Base-by-base conservation (phyloP, 1,140 invertebrate species). In the Cyphomyrmex costatus region DNA sequence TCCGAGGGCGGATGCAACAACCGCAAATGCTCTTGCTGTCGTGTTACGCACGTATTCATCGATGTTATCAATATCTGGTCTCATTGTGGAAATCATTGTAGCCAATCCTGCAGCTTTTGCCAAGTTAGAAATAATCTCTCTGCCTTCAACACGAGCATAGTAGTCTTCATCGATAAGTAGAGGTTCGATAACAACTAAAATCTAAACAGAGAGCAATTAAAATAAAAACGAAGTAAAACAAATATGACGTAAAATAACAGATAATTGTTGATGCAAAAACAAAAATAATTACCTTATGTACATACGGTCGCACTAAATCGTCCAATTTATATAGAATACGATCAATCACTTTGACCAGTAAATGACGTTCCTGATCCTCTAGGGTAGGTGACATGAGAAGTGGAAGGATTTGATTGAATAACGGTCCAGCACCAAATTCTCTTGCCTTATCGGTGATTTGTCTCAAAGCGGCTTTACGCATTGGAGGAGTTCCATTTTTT, bases 1-100 rank as follows among this genome's bases (percentile, higher is more conserved):
- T 92, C 99, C 99, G 33, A 99, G 96, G 79, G 99, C 99, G 12
- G 99, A 99, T 0, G 99, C 99, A 1, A 99, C 99, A 0, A 99
- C 99, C 58, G 99, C 99, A 95, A 99, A 99, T 0, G 99, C 99
- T 92, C 99, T 96, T 2, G 99, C 99, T 12, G 99, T 99, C 0
- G 99, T 99, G 94, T 99, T 99, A 94, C 99, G 96, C 0, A 99
- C 99, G 91, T 99, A 99, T 95, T 99, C 99, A 95, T 99, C 99
- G 92, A 99, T 99, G 94, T 99, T 99, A 94, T 99, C 99, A 93
- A 99, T 99, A 96, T 99, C 99, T 5, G 99, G 99, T 95, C 99
- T 96, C 99, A 99, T 99, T 0, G 99, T 99, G 0, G 99, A 99
- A 92, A 99, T 99, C 99, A 99, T 99, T 10, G 99, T 99, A 0